Percentiles rank a stretch among this genome's conserved stretches.
phyloP scores from a whole-genome alignment of 2,888 invertebrate species.

The Hirtodrosophila histrioides region DNA sequence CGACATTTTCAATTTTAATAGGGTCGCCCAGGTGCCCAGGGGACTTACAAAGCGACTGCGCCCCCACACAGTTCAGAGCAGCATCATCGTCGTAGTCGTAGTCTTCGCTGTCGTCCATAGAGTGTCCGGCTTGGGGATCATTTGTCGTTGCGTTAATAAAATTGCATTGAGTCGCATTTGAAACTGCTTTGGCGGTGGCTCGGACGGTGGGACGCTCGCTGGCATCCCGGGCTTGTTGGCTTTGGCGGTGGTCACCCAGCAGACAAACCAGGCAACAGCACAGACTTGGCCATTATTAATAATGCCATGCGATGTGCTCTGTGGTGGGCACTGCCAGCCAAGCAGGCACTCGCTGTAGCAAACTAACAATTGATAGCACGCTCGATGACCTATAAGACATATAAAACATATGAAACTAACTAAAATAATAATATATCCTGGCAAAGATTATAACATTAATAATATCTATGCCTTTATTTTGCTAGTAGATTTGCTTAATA shows the following conservation, averaged over 20 bases:
- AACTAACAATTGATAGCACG: constrained; percentile 10
- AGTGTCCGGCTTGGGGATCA: constrained; percentile 65
- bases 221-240: constrained; percentile 33
- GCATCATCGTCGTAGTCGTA: constrained; percentile 1
- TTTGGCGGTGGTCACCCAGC: constrained; percentile 74
- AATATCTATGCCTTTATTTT: no score
- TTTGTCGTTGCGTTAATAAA: constrained; percentile 82
- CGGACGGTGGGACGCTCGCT: not conserved
- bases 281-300: constrained; percentile 65
- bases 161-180: constrained; percentile 83
- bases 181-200: constrained; percentile 74
- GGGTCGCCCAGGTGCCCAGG: constrained; percentile 60
- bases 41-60: constrained; percentile 46
- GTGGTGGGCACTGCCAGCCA: constrained; percentile 51
- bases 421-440: no score
- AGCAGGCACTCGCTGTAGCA: not conserved
- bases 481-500: no score
- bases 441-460: no score
- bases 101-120: constrained; percentile 3
- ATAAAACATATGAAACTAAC: not conserved
- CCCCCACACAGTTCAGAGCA: constrained; percentile 47
- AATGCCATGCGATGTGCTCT: constrained; percentile 62
- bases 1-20: constrained; percentile 82
- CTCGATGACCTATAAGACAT: constrained; percentile 15
- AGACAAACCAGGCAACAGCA: constrained; percentile 42